These are phyloP conservation scores for Geopemphigus sp. DNA, from an alignment of 1,140 invertebrate genomes.

Conservation along the genomic window DNA sequence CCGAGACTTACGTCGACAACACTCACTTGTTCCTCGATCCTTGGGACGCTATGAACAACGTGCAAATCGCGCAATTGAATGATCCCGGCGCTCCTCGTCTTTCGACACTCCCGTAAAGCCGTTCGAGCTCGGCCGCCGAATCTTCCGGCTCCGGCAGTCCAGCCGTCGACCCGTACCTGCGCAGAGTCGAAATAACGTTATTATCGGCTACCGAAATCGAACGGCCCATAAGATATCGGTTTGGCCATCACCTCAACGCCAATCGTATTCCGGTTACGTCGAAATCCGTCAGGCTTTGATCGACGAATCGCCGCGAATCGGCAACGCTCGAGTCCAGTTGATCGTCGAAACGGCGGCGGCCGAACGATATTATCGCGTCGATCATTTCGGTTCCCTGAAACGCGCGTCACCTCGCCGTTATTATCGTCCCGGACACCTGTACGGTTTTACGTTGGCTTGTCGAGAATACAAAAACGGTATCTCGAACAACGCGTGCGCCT, in stretches of 20 bases:
- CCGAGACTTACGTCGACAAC: neutral
- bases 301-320: neutral
- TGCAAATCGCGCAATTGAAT: neutral
- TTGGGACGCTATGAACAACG: constrained; percentile 25
- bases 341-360: neutral
- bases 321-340: neutral
- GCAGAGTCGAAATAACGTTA: neutral
- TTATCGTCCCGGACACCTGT: too few relatives aligned
- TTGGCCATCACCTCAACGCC: constrained; percentile 28
- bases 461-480: too few relatives aligned
- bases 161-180: constrained; percentile 16
- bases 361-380: constrained; percentile 8
- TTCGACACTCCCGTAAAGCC: neutral
- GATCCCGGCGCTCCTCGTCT: neutral
- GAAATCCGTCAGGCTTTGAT: neutral
- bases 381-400: constrained; percentile 9
- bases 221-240: neutral
- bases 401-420: too few relatives aligned
- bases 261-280: constrained; percentile 24
- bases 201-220: too few relatives aligned
- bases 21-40: constrained; percentile 12
- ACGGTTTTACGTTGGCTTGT: too few relatives aligned
- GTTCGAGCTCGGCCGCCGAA: constrained; percentile 2
- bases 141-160: neutral
- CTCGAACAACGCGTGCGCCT: too few relatives aligned